Base-by-base conservation (phyloP, 2,113 vertebrate species). In the Thryonomys swinderianus region DNA sequence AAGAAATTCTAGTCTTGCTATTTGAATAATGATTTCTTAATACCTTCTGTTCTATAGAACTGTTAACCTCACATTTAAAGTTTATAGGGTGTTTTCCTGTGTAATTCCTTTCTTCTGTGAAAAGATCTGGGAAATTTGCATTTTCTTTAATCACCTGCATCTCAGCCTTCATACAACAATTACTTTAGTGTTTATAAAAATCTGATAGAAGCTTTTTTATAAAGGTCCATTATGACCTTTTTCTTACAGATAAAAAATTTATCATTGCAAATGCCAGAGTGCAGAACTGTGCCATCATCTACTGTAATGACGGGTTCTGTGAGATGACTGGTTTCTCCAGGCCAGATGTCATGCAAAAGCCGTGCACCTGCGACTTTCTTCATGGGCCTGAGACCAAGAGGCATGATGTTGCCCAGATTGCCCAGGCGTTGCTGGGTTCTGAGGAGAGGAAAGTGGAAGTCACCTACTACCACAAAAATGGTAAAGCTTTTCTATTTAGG, bases 321-420 rank as follows among this genome's bases (percentile, higher is more conserved):
- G 99, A 99, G 98, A 99, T 99, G 99, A 99, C 99, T 0, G 99
- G 99, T 86, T 99, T 99, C 98, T 99, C 99, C 85, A 99, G 99
- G 97, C 98, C 99, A 85, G 99, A 99, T 98, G 99, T 99, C 98
- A 99, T 99, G 99, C 99, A 99, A 98, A 99, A 99, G 97, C 99
- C 99, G 0, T 99, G 99, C 97, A 99, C 99, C 93, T 99, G 99
- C 55, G 99, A 99, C 98, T 99, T 99, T 97, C 99, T 99, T 88
- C 99, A 99, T 80, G 99, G 99, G 2, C 99, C 99, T 20, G 99
- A 99, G 92, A 99, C 99, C 81, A 99, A 99, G 97, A 98, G 99
- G 90, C 99, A 99, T 62, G 99, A 99, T 96, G 99, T 99, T 97
- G 98, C 99, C 97, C 99, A 99, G 97, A 99, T 99, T 97, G 98